Base-by-base conservation (phyloP, 1,140 invertebrate species). In the Melitaea cinxia region DNA sequence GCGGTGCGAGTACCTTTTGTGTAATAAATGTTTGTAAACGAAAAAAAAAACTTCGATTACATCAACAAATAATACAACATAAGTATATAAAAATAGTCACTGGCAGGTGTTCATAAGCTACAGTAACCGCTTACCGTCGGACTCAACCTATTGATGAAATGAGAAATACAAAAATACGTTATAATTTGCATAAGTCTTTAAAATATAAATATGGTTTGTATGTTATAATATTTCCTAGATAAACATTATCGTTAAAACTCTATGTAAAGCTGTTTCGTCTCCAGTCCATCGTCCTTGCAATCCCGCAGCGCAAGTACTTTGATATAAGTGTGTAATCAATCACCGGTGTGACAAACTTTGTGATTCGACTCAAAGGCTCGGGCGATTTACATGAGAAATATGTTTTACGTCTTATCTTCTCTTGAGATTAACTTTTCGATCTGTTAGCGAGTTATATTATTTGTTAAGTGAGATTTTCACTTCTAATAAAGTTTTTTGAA, bases 331-430 rank as follows among this genome's bases (percentile, higher is more conserved):
- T 39, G 33, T 67, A 50, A 67, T 67, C 65, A 67, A 67, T 67
- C 65, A 67, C 24, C 6, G 56, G 52, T 17, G 65, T 30, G 65
- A 56, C 65, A 67, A 33, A 54, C 42, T 67, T 67, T 61, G 65
- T 47, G 57, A 67, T 57, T 67, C 30, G 50, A 54, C 64, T 60
- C 64, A 60, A 47, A 66, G 49, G 58, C 58, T 63, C 42, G 15
- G 45, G 53, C 53, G 58, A 67, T 67, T 60, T 67, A 67, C 65
- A 67, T 61, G 65, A 67, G 61, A 67, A 67, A 67, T 67, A 67
- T 61, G 57, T 50, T 61, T 60, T 58, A 67, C 7, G 52, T 61
- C 37, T 56, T 50, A 42, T 61, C 52, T 52, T 49, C 58, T 54
- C 19, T 42, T 21, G 23, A 61, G 65, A 67, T 67, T 67, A 67